Evolutionary conservation across 2,113 vertebrate species (phyloP).

Genomic region (Onychostruthus taczanowskii): DNA sequence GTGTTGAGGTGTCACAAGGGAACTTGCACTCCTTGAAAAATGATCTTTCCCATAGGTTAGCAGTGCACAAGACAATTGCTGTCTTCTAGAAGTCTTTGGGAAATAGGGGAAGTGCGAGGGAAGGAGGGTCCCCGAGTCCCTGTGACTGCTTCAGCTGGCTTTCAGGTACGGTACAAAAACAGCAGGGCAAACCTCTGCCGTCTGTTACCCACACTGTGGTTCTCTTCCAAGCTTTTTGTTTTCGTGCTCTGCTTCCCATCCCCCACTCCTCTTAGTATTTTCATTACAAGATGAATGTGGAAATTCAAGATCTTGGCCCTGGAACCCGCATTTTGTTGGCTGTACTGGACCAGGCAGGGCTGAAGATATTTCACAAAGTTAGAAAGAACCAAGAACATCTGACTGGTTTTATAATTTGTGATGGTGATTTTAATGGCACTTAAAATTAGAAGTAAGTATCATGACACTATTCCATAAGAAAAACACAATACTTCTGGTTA

Average conservation of each 20-base stretch:
- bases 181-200: background rate
- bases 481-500: background rate
- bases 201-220: background rate
- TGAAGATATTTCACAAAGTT: background rate
- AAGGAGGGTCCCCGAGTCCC: background rate
- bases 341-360: background rate
- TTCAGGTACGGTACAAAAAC: background rate
- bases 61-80: background rate
- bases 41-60: background rate
- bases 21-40: background rate
- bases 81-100: background rate
- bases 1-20: background rate
- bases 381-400: background rate
- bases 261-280: background rate
- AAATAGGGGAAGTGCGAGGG: background rate
- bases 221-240: background rate
- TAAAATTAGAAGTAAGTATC: background rate
- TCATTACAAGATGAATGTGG: background rate
- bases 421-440: background rate
- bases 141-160: background rate
- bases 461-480: background rate
- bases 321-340: background rate
- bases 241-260: background rate
- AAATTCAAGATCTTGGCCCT: background rate
- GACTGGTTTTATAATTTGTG: background rate